phyloP scores from a whole-genome alignment of 2,888 invertebrate species.

The Empis livida region DNA sequence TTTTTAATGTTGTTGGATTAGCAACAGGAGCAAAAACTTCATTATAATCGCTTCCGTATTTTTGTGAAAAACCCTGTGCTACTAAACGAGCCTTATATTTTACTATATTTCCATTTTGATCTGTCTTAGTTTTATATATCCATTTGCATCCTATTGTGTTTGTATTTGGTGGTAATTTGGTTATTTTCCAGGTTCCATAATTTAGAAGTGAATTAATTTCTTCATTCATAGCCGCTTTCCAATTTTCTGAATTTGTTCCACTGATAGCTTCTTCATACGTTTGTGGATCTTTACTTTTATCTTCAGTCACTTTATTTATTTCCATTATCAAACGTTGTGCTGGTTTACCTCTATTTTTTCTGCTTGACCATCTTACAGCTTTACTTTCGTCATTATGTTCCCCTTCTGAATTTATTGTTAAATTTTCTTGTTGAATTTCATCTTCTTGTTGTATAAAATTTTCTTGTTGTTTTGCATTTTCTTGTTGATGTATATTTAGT shows the following conservation, averaged over 20 bases:
- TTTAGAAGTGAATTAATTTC: background rate
- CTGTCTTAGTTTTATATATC: background rate
- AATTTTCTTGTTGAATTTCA: background rate
- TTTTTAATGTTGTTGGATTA: background rate
- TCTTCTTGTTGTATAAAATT: background rate
- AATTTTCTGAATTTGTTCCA: background rate
- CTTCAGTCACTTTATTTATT: background rate
- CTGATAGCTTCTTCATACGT: background rate
- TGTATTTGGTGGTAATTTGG: background rate
- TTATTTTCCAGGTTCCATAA: background rate
- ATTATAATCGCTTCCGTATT: conserved; percentile 5
- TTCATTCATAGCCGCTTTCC: background rate
- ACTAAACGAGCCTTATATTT: conserved; percentile 4
- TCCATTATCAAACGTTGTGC: background rate
- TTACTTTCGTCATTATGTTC: background rate
- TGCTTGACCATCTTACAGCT: background rate
- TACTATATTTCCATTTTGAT: background rate
- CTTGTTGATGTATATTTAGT: too few species aligned
- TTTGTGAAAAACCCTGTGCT: conserved; percentile 5
- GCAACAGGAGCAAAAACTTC: conserved; percentile 4
- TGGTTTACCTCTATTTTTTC: background rate
- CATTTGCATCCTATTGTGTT: background rate
- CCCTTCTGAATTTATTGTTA: background rate
- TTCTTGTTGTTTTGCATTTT: background rate
- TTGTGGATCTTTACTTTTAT: background rate